These are phyloP conservation scores for Rhizoglyphus robini DNA, from an alignment of 1,140 invertebrate species.

Conservation along the genomic window DNA sequence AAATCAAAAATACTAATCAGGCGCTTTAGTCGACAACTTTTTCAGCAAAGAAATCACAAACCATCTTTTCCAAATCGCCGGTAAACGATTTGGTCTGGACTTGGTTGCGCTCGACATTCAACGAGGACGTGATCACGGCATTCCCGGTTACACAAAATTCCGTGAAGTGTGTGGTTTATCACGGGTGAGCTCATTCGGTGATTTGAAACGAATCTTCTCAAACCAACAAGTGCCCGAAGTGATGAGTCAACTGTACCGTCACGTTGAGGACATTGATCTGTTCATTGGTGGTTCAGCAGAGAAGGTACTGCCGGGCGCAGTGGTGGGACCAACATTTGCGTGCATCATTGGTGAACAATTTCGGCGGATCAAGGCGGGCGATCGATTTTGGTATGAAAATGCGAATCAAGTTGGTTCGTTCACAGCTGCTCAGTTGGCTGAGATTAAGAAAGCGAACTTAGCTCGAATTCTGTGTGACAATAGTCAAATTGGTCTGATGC, in stretches of 20 bases:
- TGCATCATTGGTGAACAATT: slow-evolving; percentile 46
- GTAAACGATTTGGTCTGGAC: slow-evolving; percentile 57
- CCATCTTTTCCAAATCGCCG: slow-evolving; percentile 51
- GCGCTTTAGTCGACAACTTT: slow-evolving; percentile 53
- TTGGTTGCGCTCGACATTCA: slow-evolving; percentile 69
- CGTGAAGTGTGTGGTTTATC: slow-evolving; percentile 61
- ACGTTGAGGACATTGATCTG: slow-evolving; percentile 35
- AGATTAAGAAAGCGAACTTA: slow-evolving; percentile 78
- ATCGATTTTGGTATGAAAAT: slow-evolving; percentile 61
- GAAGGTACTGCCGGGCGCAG: slow-evolving; percentile 29
- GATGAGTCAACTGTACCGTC: slow-evolving; percentile 35
- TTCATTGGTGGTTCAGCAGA: slow-evolving; percentile 32
- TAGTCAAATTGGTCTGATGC: slow-evolving; percentile 46
- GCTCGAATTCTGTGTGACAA: slow-evolving; percentile 85
- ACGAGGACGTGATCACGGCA: slow-evolving; percentile 72
- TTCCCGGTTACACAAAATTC: slow-evolving; percentile 65
- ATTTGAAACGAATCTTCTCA: slow-evolving; percentile 41
- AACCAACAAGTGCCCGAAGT: slow-evolving; percentile 45
- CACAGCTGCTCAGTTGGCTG: slow-evolving; percentile 57
- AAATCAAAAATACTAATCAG: not conserved
- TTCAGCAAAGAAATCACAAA: slow-evolving; percentile 70
- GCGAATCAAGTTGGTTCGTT: slow-evolving; percentile 42
- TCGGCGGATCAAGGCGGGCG: slow-evolving; percentile 42
- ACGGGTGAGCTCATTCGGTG: slow-evolving; percentile 54
- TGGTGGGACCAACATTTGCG: slow-evolving; percentile 43